Conservation (phyloP, 2,113 vertebrate genomes). For the Laticauda colubrina region DNA sequence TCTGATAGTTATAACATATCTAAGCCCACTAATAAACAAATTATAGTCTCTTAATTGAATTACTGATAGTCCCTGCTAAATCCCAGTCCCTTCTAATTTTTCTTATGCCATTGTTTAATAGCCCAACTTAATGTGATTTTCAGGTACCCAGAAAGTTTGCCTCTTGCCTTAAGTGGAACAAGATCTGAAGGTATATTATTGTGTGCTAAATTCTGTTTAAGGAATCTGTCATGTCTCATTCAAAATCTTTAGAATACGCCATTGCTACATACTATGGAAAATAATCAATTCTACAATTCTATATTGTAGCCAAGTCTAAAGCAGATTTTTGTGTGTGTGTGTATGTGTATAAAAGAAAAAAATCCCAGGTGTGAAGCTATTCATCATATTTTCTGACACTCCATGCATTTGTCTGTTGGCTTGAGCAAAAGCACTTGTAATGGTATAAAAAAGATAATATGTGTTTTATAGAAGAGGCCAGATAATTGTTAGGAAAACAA, state of each 20-base stretch:
- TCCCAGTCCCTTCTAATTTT: neutral
- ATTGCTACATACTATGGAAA: neutral
- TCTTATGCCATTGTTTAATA: neutral
- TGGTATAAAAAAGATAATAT: neutral
- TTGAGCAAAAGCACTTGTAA: neutral
- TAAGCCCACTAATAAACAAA: neutral
- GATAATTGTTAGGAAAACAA: neutral
- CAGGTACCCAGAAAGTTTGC: neutral
- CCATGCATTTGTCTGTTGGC: neutral
- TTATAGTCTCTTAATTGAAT: neutral
- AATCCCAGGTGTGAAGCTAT: neutral
- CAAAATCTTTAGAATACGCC: neutral
- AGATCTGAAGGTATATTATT: neutral
- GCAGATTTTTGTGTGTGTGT: neutral
- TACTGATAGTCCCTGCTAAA: neutral
- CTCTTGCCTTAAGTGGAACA: neutral
- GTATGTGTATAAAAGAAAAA: neutral
- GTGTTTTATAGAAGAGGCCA: neutral
- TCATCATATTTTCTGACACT: neutral
- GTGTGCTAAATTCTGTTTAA: neutral
- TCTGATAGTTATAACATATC: neutral
- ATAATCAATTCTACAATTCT: neutral
- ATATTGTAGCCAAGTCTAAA: neutral
- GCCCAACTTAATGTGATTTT: neutral
- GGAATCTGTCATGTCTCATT: neutral